Conservation (phyloP, 2,797 vertebrate species). For the Phrynocephalus forsythii region DNA sequence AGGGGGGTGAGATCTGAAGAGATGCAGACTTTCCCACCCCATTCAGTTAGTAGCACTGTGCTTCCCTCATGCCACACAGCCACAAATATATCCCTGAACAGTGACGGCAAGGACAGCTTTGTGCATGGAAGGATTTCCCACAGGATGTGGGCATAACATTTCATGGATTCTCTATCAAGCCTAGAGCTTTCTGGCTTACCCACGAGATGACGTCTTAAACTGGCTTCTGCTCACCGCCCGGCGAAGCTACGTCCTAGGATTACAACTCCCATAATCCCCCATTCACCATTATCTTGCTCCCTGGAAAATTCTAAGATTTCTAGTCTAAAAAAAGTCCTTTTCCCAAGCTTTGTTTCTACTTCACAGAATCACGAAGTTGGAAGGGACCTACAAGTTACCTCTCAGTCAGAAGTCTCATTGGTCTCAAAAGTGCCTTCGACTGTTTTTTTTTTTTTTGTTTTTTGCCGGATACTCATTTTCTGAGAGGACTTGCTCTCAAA, state of each 20-base stretch:
- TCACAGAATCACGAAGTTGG: too few relatives aligned
- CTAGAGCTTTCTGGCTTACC: background rate
- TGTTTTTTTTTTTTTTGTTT: background rate
- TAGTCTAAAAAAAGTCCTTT: too few relatives aligned
- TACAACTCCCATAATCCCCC: too few relatives aligned
- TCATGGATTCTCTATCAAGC: background rate
- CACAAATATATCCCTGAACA: background rate
- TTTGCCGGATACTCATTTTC: background rate
- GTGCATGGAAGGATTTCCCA: background rate
- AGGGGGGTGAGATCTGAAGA: background rate
- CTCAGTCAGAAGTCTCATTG: background rate
- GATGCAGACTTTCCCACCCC: background rate
- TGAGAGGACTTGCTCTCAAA: background rate
- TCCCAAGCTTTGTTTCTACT: too few relatives aligned
- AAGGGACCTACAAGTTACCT: background rate
- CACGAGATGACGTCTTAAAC: background rate
- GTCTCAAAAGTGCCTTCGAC: background rate
- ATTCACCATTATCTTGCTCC: too few relatives aligned
- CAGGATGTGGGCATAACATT: background rate
- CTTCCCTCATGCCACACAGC: constrained; percentile 3
- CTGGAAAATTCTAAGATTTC: too few relatives aligned
- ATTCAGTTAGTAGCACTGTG: background rate
- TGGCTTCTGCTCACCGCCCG: background rate
- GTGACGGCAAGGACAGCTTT: background rate
- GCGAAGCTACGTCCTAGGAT: too few relatives aligned